Base-by-base conservation (phyloP, 2,113 vertebrate species). In the Pseudopodoces humilis region DNA sequence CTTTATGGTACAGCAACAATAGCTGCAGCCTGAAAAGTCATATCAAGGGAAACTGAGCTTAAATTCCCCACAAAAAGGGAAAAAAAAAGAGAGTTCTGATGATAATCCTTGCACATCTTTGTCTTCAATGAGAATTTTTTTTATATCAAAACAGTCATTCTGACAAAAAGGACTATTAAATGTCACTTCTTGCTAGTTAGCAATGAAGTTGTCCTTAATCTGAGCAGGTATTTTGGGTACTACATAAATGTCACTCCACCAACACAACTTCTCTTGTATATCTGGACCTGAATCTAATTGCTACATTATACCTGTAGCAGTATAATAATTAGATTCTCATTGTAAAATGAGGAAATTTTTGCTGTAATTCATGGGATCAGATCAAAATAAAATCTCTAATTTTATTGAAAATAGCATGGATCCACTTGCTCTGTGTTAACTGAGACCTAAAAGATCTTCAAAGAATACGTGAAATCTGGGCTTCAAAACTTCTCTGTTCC, bases 221-320 rank as follows among this genome's bases (percentile, higher is more conserved):
- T 14, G 18, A 68, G 55, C 75, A 96, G 52, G 37, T 93, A 78
- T 81, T 95, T 90, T 88, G 90, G 78, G 55, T 68, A 52, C 68
- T 35, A n/a, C 44, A 56, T 62, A 90, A 93, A 91, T 55, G 82
- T 81, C 70, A 91, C 39, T 77, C 70, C n/a, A 62, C 55, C 18
- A 72, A 43, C 55, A 84, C 46, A 83, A 62, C 56, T 72, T 58
- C 49, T 86, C 68, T 81, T 83, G 59, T 80, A 5, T 77, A 81
- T 56, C 88, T 96, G 76, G 47, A 56, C 64, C 28, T 75, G 44
- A 62, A 69, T 70, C 63, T 83, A 88, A 80, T 59, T 77, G 82
- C 67, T 80, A 33, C 7, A 37, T 77, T 79, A n/a, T 35, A 47
- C 46, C 35, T 88, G 20, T 21, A 91, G 27, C 47, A 88, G 39